Evolutionary conservation across 2,113 vertebrate species (phyloP), one percentile per base, ranked within the genome.

Genomic region (Laticauda laticaudata): DNA sequence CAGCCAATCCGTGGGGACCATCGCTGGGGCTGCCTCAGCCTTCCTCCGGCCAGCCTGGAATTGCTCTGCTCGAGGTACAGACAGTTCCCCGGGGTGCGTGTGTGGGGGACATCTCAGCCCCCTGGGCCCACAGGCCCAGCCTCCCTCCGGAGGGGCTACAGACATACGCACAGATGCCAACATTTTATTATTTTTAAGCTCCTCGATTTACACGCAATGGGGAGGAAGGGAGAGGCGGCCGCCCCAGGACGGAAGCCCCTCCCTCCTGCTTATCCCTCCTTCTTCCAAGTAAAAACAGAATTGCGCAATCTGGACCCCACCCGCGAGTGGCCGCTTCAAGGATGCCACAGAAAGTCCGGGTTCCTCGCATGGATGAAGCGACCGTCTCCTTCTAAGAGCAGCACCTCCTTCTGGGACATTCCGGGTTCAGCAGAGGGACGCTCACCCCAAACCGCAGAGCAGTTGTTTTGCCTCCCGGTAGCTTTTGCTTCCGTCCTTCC

Each of bases 161-260:
- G 94, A 94, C 94, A 93, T 94, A 96, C 94, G 93, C 93, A 97
- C 94, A 97, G 95, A 89, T 86, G 93, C 90, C 91, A 95, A 93
- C 91, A 94, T 0, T 89, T 95, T 91, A 93, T 94, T 93, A 95
- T 90, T 51, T 51, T 51, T 51, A 95, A 95, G 96, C 81, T 96
- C 54, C 54, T 61, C 91, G n/a, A 56, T 95, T 61, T 18, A 43
- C 75, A 43, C 6, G 34, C 43, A 21, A 21, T 21, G 75, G 69
- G 92, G 85, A 56, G 91, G 92, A 90, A 20, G 81, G 88, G 91
- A 93, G 87, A 91, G 95, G 43, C 14, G 89, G 93, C 90, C 91
- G 23, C 11, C 10, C 23, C 1, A 89, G 91, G 48, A 11, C 11
- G 48, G 10, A 29, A 11, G 26, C 0, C 1, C n/a, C 59, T 20